Conservation (phyloP, 2,888 invertebrate species). For the Dyspetes luteomarginatus region DNA sequence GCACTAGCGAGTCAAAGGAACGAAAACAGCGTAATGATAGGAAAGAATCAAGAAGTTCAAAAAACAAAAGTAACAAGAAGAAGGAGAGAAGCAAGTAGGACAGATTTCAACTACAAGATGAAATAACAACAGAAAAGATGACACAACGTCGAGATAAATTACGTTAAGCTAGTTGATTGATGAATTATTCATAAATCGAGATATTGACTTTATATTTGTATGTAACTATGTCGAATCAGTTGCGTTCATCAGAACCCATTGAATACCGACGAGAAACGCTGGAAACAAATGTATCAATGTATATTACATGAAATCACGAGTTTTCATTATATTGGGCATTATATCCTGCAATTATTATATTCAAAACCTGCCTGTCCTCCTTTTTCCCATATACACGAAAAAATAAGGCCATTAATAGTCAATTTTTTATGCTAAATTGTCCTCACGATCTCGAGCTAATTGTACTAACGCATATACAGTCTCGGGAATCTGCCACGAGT, state of each 20-base stretch:
- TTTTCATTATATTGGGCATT: not conserved
- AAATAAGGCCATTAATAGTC: too few relatives aligned
- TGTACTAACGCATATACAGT: too few relatives aligned
- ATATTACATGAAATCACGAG: constrained; percentile 22
- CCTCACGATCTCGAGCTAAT: too few relatives aligned
- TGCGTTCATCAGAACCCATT: constrained; percentile 13
- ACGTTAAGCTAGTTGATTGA: constrained; percentile 30
- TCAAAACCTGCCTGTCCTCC: not conserved
- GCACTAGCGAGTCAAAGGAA: constrained; percentile 21
- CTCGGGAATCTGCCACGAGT: too few relatives aligned
- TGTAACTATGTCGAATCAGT: constrained; percentile 29
- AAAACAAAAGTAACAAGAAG: constrained; percentile 41
- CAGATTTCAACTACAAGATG: not conserved
- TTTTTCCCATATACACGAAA: too few relatives aligned
- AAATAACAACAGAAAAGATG: not conserved
- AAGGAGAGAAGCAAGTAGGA: constrained; percentile 33
- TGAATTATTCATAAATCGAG: constrained; percentile 41
- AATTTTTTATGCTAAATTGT: too few relatives aligned
- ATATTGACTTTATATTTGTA: constrained; percentile 58
- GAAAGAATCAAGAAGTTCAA: constrained; percentile 41
- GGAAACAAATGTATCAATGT: constrained; percentile 42
- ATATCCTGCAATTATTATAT: not conserved
- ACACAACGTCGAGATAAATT: constrained; percentile 24
- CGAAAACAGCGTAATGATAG: constrained; percentile 42
- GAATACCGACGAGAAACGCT: constrained; percentile 9